Evolutionary conservation across 1,140 invertebrate genomes (phyloP).

Genomic region (Maniola jurtina): DNA sequence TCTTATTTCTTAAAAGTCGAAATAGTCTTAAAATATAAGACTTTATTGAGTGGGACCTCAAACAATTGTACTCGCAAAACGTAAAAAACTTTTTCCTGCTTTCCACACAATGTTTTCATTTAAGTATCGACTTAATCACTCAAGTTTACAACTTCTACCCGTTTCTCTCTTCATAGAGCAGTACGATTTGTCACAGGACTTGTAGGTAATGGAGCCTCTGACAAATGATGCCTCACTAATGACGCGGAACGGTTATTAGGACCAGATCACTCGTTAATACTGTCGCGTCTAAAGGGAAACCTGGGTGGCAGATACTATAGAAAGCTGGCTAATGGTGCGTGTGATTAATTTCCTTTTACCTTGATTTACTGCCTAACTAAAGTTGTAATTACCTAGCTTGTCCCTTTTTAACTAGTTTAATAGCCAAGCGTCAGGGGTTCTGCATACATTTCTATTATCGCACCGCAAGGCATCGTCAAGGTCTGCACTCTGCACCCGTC

Average conservation of each 20-base stretch:
- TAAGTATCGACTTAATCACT: background rate
- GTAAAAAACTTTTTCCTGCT: background rate
- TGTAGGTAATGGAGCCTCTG: conserved; percentile 31
- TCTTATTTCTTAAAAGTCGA: too few relatives aligned
- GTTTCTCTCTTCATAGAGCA: conserved; percentile 1
- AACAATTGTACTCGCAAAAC: too few relatives aligned
- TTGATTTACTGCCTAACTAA: background rate
- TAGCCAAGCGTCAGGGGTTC: background rate
- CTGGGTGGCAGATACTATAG: conserved; percentile 23
- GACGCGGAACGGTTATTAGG: conserved; percentile 36
- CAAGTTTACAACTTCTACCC: background rate
- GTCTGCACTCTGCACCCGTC: too few relatives aligned
- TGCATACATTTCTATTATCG: too few relatives aligned
- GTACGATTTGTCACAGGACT: conserved; percentile 30
- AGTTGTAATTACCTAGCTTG: background rate
- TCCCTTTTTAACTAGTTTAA: background rate
- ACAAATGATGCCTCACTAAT: conserved; percentile 40
- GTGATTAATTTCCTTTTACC: conserved; percentile 21
- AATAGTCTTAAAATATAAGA: too few relatives aligned
- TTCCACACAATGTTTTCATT: background rate
- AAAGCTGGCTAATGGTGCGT: conserved; percentile 19
- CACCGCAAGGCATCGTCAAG: too few relatives aligned
- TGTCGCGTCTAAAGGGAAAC: conserved; percentile 20
- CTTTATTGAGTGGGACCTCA: too few relatives aligned
- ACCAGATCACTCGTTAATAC: conserved; percentile 29